Percentiles rank a stretch among this genome's conserved stretches.
These are phyloP conservation scores for Shinisaurus crocodilurus DNA, from an alignment of 2,113 vertebrate species.

Conservation along the genomic window DNA sequence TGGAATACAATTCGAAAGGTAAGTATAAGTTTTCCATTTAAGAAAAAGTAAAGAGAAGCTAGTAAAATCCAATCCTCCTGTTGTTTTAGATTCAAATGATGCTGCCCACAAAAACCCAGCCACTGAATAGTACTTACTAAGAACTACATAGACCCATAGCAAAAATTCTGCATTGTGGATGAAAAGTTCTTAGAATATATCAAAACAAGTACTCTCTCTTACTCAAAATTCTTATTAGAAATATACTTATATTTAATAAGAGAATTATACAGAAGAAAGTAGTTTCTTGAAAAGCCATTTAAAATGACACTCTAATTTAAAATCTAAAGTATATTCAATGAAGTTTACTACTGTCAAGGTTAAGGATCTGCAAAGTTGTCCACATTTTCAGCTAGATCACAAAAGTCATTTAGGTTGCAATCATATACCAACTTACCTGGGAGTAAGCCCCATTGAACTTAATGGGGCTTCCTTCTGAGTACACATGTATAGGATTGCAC, in stretches of 20 bases:
- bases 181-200: not conserved
- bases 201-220: not conserved
- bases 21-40: not conserved
- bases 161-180: not conserved
- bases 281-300: constrained; percentile 15
- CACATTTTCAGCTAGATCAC: not conserved
- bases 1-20: not conserved
- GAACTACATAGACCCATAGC: not conserved
- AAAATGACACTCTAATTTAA: not conserved
- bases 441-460: too few species aligned
- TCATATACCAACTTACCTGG: too few species aligned
- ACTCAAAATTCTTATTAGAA: not conserved
- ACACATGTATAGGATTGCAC: not conserved
- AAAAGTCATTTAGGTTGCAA: not conserved
- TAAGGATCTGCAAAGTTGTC: not conserved
- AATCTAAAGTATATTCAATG: not conserved
- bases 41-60: not conserved
- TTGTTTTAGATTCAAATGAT: not conserved
- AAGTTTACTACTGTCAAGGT: not conserved
- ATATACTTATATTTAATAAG: not conserved
- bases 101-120: not conserved
- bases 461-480: too few species aligned
- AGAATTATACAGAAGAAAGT: not conserved
- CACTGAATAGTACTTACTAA: not conserved
- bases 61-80: not conserved